Conservation (phyloP, 2,113 vertebrate species). For the Rhinoptilus africanus region DNA sequence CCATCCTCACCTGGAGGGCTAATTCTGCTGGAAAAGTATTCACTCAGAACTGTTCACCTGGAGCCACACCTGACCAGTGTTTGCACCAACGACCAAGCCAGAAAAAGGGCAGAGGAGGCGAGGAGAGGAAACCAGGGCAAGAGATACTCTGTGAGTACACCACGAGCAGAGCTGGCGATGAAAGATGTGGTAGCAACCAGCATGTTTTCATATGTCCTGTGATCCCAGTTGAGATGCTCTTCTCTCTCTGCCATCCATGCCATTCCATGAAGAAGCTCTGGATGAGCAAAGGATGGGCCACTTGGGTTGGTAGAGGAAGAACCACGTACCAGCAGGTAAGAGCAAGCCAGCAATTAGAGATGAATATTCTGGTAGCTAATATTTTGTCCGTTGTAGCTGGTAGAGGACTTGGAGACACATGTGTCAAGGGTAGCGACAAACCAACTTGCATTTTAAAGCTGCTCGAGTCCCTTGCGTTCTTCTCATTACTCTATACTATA, state of each 20-base stretch:
- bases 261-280: neutral
- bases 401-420: neutral
- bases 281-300: neutral
- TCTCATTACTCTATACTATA: neutral
- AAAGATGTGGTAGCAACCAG: neutral
- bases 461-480: neutral
- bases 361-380: neutral
- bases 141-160: rapidly evolving
- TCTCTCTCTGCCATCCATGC: neutral
- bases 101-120: neutral
- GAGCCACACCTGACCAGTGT: neutral
- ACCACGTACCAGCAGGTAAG: neutral
- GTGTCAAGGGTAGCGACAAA: neutral
- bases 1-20: neutral
- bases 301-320: neutral
- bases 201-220: neutral
- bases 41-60: neutral
- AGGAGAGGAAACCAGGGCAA: too few relatives aligned
- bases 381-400: neutral
- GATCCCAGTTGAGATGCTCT: neutral
- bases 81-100: neutral
- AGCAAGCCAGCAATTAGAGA: neutral
- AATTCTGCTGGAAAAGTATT: neutral
- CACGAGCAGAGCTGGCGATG: too few relatives aligned
- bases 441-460: neutral